Percentiles rank a stretch among this genome's conserved stretches.
phyloP scores from a whole-genome alignment of 1,140 invertebrate genomes.

The Cherax destructor region DNA sequence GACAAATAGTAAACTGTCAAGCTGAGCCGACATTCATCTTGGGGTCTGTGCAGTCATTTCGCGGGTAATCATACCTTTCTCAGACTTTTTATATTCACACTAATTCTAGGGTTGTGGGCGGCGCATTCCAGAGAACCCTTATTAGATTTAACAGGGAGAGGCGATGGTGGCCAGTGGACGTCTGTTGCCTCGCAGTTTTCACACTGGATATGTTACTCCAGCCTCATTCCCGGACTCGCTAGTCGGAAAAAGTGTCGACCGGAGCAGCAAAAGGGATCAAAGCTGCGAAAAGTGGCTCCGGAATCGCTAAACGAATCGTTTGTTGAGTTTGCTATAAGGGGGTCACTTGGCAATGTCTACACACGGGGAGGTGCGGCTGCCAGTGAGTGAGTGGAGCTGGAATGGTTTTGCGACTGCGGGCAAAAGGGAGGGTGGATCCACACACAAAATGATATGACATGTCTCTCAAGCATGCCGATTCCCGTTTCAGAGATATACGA shows the following conservation, averaged over 20 bases:
- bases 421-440: conserved; percentile 3
- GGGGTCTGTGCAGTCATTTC: conserved; percentile 60
- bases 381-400: background rate
- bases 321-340: background rate
- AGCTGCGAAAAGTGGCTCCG: no score
- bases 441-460: conserved; percentile 56
- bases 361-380: background rate
- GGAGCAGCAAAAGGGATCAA: no score
- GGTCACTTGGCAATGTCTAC: background rate
- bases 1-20: conserved; percentile 65
- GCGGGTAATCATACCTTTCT: conserved; percentile 59
- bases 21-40: conserved; percentile 60
- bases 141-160: conserved; percentile 61
- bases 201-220: no score
- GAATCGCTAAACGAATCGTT: background rate
- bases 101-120: conserved; percentile 60
- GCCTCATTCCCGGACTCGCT: no score
- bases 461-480: conserved; percentile 37
- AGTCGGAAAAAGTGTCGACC: no score
- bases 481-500: conserved; percentile 37
- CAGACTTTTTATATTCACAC: conserved; percentile 65
- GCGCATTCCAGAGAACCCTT: conserved; percentile 59
- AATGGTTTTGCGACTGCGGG: conserved; percentile 12
- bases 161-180: conserved; percentile 3
- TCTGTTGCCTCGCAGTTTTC: conserved; percentile 5